Evolutionary conservation across 2,797 vertebrate species (phyloP).

Genomic region (Oreonectes daqikongensis): DNA sequence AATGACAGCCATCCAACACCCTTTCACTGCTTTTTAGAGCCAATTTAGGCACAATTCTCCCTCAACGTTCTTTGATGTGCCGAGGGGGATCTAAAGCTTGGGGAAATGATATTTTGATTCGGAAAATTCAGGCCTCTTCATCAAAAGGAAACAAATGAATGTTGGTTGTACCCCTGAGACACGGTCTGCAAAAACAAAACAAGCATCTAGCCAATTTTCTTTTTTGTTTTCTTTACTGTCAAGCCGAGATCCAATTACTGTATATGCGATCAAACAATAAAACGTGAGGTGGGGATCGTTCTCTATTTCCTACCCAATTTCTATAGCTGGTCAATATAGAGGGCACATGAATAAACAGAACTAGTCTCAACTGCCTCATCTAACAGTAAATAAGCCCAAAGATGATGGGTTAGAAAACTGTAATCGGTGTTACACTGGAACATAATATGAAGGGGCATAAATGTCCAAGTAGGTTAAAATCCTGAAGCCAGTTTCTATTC

Average conservation of each 20-base stretch:
- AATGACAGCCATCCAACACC: conserved; percentile 31
- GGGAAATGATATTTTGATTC: conserved; percentile 45
- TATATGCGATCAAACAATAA: conserved; percentile 34
- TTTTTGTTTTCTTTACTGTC: conserved; percentile 47
- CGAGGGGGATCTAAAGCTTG: conserved; percentile 30
- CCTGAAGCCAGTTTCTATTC: background rate
- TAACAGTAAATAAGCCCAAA: background rate
- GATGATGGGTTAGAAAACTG: background rate
- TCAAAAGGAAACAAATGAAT: conserved; percentile 46
- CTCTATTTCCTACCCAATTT: conserved; percentile 26
- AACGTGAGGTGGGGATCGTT: conserved; percentile 27
- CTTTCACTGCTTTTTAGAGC: conserved; percentile 27
- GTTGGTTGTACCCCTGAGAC: conserved; percentile 36
- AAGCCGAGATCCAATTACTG: conserved; percentile 55
- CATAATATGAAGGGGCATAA: background rate
- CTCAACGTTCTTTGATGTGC: conserved; percentile 39
- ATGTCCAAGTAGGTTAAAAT: background rate
- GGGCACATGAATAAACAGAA: conserved; percentile 26
- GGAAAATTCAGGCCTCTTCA: conserved; percentile 51
- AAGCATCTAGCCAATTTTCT: conserved; percentile 49
- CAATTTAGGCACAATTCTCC: conserved; percentile 45
- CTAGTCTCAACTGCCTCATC: background rate
- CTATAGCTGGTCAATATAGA: conserved; percentile 19
- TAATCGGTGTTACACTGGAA: background rate
- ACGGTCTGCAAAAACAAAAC: conserved; percentile 38